Base-by-base conservation (phyloP, 2,888 invertebrate species). In the Strigamia crassipes region DNA sequence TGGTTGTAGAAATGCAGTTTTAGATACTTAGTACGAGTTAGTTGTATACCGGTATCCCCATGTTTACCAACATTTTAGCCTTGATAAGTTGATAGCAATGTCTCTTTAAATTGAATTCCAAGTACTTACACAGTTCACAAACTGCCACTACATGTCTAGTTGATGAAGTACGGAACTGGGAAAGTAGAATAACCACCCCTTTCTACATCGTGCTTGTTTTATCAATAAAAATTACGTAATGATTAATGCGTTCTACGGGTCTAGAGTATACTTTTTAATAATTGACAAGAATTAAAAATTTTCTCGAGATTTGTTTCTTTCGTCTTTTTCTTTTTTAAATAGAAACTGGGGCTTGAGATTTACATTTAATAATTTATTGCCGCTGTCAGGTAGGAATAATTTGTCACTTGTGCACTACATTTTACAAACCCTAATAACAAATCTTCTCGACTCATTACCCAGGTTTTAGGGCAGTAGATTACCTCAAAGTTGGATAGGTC, bases 321-420 rank as follows among this genome's bases (percentile, higher is more conserved):
- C 27, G n/a, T n/a, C n/a, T n/a, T 27, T 27, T 27, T n/a, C n/a
- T n/a, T n/a, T 38, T 38, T 38, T 38, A 38, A 38, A 6, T 6
- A 38, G 38, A 23, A 66, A 66, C 61, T 66, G 23, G 61, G 23
- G 23, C 46, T 66, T 66, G 13, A 73, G 73, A 73, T 31, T 27
- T 27, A 73, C 73, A 73, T 73, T 73, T 27, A 5, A n/a, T 56
- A 73, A 73, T 73, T 73, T 73, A 73, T 73, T 1, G 15, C 73
- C 1, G 73, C 73, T 73, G 73, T 73, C 73, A 73, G 31, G 27
- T 73, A 31, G 31, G 27, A 73, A 73, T 31, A 73, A 31, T 73
- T 73, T 73, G 73, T 27, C 73, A 73, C 31, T 73, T 73, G 73
- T 73, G 73, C 73, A 73, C 73, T 73, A 73, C 73, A 73, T 73